phyloP scores from a whole-genome alignment of 2,797 vertebrate species.

The Urocyon cinereoargenteus region DNA sequence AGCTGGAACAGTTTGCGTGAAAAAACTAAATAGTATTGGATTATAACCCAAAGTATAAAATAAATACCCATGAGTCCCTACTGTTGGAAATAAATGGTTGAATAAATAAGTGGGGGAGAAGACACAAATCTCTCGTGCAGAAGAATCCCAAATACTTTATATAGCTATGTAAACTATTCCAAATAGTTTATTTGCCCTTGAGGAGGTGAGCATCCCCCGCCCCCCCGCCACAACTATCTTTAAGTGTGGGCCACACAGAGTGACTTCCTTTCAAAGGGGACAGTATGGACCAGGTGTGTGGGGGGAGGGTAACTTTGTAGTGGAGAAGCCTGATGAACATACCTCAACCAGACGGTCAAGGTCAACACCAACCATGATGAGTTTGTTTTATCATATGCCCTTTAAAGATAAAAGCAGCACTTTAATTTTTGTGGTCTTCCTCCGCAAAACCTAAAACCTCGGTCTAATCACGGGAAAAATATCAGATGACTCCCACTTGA shows the following conservation, averaged over 20 bases:
- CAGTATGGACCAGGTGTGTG: accelerated
- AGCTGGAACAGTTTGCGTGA: background rate
- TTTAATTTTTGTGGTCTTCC: background rate
- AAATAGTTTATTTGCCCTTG: background rate
- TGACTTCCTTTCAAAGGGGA: background rate
- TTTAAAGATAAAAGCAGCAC: background rate
- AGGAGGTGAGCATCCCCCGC: too few relatives aligned
- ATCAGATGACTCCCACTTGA: background rate
- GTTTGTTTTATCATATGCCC: background rate
- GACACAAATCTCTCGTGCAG: background rate
- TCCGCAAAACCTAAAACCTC: background rate
- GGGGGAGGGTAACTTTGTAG: too few relatives aligned
- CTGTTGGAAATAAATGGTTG: background rate
- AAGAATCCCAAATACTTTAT: background rate
- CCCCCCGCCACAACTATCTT: too few relatives aligned
- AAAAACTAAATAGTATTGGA: background rate
- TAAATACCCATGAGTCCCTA: background rate
- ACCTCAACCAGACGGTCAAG: background rate
- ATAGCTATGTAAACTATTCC: background rate
- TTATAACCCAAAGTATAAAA: background rate
- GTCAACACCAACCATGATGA: too few relatives aligned
- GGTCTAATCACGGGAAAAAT: background rate
- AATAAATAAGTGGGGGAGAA: background rate
- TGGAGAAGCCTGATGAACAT: background rate
- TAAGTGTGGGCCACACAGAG: background rate